These are phyloP conservation scores for Bothrops jararaca DNA, from an alignment of 2,113 vertebrate species.

Conservation along the genomic window DNA sequence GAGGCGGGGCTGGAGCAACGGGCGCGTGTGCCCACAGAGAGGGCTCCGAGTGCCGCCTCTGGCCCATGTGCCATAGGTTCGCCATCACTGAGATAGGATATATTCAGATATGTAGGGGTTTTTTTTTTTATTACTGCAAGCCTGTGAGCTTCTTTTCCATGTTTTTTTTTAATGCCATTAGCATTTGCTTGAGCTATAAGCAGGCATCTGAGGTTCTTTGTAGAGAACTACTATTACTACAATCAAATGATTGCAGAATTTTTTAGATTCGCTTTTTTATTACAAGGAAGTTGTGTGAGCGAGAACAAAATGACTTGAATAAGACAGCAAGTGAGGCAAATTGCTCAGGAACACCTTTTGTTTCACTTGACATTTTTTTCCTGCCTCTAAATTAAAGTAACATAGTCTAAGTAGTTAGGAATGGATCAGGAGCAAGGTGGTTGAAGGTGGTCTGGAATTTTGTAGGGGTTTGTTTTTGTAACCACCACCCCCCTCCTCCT, in stretches of 20 bases:
- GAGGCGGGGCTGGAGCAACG: no score
- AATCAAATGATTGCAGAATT: slow-evolving; percentile 3
- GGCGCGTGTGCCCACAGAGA: no score
- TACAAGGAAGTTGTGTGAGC: slow-evolving; percentile 23
- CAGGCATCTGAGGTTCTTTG: neutral
- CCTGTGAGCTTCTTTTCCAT: neutral
- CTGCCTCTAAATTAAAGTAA: slow-evolving; percentile 23
- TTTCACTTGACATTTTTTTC: slow-evolving; percentile 48
- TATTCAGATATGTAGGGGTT: neutral
- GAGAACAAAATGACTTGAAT: slow-evolving; percentile 60
- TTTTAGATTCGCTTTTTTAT: slow-evolving; percentile 12
- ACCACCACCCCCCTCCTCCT: no score
- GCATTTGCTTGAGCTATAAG: neutral
- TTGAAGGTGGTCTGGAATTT: neutral
- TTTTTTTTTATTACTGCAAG: neutral
- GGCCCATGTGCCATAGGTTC: no score
- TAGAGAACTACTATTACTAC: neutral
- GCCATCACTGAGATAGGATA: neutral
- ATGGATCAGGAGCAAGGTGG: neutral
- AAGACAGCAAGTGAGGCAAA: slow-evolving; percentile 67
- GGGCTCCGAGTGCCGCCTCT: no score
- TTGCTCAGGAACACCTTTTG: slow-evolving; percentile 57
- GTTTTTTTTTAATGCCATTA: neutral
- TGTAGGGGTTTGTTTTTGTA: neutral
- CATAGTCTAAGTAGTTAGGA: neutral